phyloP scores from a whole-genome alignment of 2,797 vertebrate genomes.

The Falco columbarius region DNA sequence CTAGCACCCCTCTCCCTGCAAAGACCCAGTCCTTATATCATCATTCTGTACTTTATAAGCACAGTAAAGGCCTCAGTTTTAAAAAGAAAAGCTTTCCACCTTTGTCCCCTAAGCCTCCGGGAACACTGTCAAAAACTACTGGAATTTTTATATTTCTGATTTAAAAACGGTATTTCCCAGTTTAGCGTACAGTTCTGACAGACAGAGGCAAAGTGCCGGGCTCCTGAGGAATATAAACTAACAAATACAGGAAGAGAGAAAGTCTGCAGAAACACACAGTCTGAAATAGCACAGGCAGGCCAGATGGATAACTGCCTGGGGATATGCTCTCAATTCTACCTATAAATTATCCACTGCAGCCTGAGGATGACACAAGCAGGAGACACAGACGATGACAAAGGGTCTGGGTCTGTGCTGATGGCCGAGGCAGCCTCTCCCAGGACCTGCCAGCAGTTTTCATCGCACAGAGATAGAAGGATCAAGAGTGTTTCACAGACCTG shows the following conservation, averaged over 20 bases:
- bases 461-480: background rate
- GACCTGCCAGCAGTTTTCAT: background rate
- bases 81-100: background rate
- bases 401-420: background rate
- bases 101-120: background rate
- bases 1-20: background rate
- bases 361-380: rapidly evolving
- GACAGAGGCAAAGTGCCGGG: background rate
- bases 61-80: background rate
- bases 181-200: background rate
- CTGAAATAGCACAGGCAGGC: background rate
- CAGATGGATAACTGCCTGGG: background rate
- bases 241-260: background rate
- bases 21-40: background rate
- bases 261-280: background rate
- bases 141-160: background rate
- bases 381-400: rapidly evolving
- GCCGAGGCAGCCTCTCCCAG: background rate
- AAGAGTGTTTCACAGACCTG: background rate
- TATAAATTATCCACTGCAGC: background rate
- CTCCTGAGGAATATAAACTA: background rate
- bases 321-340: background rate
- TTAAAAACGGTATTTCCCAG: background rate
- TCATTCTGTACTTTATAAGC: background rate
- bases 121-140: background rate